A percentile compares a stretch with the other conserved stretches of the same genome.
phyloP scores from a whole-genome alignment of 2,888 invertebrate genomes.

The Callimorpha dominula region DNA sequence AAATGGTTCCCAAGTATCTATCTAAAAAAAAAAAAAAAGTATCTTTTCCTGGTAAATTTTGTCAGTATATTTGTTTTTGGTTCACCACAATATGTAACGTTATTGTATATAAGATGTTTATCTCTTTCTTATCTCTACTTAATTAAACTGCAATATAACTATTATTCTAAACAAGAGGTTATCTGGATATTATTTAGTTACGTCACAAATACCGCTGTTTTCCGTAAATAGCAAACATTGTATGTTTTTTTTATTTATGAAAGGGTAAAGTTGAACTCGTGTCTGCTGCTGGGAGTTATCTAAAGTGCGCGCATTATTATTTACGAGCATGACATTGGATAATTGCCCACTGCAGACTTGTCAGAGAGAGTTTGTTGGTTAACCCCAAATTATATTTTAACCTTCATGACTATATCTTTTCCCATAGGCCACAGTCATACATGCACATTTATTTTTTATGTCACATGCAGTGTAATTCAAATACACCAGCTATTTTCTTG shows the following conservation, averaged over 20 bases:
- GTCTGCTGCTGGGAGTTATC: not conserved
- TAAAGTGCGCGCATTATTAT: not conserved
- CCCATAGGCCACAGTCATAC: not conserved
- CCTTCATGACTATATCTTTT: not conserved
- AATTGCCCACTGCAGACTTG: too few relatives aligned
- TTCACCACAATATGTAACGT: not conserved
- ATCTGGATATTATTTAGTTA: not conserved
- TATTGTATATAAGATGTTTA: not conserved
- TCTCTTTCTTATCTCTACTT: not conserved
- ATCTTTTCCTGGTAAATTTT: too few relatives aligned
- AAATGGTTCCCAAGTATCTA: too few relatives aligned
- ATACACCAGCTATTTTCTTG: not conserved
- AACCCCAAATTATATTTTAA: not conserved
- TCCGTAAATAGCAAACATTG: not conserved
- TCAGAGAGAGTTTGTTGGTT: too few relatives aligned
- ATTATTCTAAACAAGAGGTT: not conserved
- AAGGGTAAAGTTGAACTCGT: not conserved
- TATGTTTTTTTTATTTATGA: not conserved
- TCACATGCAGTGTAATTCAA: constrained; percentile 8
- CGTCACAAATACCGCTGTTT: not conserved
- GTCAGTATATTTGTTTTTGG: not conserved
- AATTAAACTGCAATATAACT: not conserved
- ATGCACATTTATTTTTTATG: not conserved
- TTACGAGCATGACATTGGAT: not conserved
- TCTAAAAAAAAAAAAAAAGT: too few relatives aligned